Conservation (phyloP, 2,113 vertebrate species). For the Lamprologus callipterus region DNA sequence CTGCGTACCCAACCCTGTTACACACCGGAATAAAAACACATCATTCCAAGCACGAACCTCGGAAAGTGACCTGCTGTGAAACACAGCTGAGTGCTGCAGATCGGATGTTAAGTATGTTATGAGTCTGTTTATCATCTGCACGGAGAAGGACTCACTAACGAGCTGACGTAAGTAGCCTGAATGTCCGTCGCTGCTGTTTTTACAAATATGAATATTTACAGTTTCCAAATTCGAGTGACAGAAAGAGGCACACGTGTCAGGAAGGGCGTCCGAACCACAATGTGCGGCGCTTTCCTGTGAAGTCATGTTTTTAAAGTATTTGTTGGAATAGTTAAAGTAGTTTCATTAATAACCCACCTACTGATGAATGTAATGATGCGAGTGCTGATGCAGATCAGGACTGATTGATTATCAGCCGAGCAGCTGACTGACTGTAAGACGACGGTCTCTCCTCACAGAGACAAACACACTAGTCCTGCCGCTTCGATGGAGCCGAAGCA, state of each 20-base stretch:
- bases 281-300: not conserved
- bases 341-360: not conserved
- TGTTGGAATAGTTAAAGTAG: no score
- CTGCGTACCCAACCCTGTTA: not conserved
- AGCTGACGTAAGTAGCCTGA: not conserved
- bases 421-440: not conserved
- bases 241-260: not conserved
- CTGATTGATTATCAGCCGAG: not conserved
- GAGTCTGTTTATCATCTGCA: not conserved
- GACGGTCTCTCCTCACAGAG: not conserved
- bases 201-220: not conserved
- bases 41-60: not conserved
- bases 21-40: not conserved
- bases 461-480: not conserved
- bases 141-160: not conserved
- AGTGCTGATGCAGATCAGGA: not conserved
- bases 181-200: accelerated
- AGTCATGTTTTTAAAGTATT: not conserved
- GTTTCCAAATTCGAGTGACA: not conserved
- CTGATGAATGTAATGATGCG: not conserved
- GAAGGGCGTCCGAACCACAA: not conserved
- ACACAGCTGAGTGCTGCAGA: not conserved
- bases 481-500: not conserved
- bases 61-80: not conserved
- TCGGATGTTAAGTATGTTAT: not conserved